Base-by-base conservation (phyloP, 2,797 vertebrate species). In the Hippocampus kuda region DNA sequence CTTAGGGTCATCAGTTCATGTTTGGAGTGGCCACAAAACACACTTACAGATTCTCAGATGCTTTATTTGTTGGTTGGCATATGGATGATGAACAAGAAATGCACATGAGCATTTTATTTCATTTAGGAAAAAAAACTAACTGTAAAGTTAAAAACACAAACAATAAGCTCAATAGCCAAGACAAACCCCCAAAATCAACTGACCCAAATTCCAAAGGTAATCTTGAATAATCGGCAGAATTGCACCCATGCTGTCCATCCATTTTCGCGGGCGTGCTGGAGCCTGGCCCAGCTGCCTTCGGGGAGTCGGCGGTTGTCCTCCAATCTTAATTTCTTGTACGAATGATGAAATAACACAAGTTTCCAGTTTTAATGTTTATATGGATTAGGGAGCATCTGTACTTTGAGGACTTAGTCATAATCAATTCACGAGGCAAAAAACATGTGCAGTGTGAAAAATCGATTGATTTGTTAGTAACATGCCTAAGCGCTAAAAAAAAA, bases 341-440 rank as follows among this genome's bases (percentile, higher is more conserved):
- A 18, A 24, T 26, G 46, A 26, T 48, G 49, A 48, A 48, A 49
- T 18, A 65, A 65, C 13, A 42, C 2, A 38, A 44, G 11, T 24
- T 42, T 63, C 63, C 63, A 65, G 24, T 65, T 65, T 65, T 49
- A 1, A 27, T 26, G 16, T 30, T 30, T 5, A 65, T 16, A 41
- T 24, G 22, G 15, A 77, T 79, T 66, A 71, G 79, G 68, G 79
- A 69, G 53, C 48, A 30, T 60, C 44, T 69, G 76, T 80, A 78
- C 75, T 76, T 77, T 62, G 68, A 77, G 71, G 72, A 81, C 69
- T 41, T 44, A n/a, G 38, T 8, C 11, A 63, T 24, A n/a, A 18
- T 51, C 26, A 46, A 54, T 38, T 54, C 4, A 54, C 65, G 38
- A 42, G 6, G 66, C 46, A 53, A 48, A 34, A 34, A 22, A 53